Base-by-base conservation (phyloP, 2,888 invertebrate genomes). In the Cloeon dipterum region DNA sequence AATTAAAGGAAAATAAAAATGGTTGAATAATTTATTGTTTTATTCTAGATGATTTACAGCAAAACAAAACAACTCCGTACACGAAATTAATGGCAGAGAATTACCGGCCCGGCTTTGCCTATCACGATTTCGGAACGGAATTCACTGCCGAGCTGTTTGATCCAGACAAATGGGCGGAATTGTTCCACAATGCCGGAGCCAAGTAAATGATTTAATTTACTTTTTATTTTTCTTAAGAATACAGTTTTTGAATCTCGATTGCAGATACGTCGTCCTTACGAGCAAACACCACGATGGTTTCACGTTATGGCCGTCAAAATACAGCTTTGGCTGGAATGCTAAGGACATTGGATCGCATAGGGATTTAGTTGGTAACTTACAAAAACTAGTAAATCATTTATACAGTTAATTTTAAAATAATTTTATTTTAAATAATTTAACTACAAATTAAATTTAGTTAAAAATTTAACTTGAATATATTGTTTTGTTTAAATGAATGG, bases 61-160 rank as follows among this genome's bases (percentile, higher is more conserved):
- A n/a, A n/a, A n/a, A n/a, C n/a, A n/a, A n/a, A n/a, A n/a, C n/a
- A n/a, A n/a, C n/a, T n/a, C n/a, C n/a, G n/a, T 29, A 29, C 29
- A 5, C 29, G 3, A 51, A 67, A 0, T 93, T 77, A 52, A 88
- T 94, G 82, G 55, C 66, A 20, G 60, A 70, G 21, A 83, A 83
- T 50, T 93, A 82, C 54, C 74, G 72, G 38, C 83, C 85, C 3
- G 68, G 65, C 35, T 89, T 85, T 49, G 73, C 78, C 0, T 96
- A 96, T 56, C 86, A 86, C 50, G 85, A 93, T 40, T 93, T 94
- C 58, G 93, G 76, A 0, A 66, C 66, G 16, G 70, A 79, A 50
- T 93, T 94, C 48, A 86, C 74, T 2, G 83, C 88, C 0, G 86
- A 89, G 54, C 77, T 91, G 49, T 94, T 77, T 50, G 68, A 91